Base-by-base conservation (phyloP, 2,888 invertebrate species). In the Ptilodon capucinus region DNA sequence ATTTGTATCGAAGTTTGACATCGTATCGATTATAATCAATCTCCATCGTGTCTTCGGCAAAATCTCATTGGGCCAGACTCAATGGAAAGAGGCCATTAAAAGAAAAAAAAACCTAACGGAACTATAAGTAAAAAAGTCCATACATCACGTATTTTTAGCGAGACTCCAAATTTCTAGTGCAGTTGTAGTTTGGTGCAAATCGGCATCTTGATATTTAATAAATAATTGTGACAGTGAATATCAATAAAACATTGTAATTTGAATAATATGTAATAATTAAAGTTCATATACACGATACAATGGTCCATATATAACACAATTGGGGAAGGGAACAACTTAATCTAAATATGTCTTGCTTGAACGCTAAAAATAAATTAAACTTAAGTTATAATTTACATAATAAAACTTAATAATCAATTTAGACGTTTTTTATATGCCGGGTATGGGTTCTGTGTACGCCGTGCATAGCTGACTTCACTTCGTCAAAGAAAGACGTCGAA, bases 401-500 rank as follows among this genome's bases (percentile, higher is more conserved):
- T 4, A 28, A n/a, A 4, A 21, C 21, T 21, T 6, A 21, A 21
- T 21, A 21, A 21, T 34, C 34, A 14, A 17, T 11, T 61, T 77
- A 86, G 6, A 91, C 84, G 54, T 91, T 90, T 39, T 79, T 76
- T 51, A 91, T 90, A 61, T 91, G 91, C 45, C 92, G 87, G 16
- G 93, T 94, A 68, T 94, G 94, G 48, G 93, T 93, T 51, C 94
- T 92, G 34, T 93, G 92, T 2, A 94, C 88, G 4, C 95, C 94
- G 48, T 92, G 92, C 68, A 94, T 94, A 0, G 95, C 95, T 1
- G 92, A 76, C 48, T 93, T 90, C 0, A 97, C 93, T 84, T 97
- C 97, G 48, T 94, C 94, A 17, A 95, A 84, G 79, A 97, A 97
- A 51, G 95, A 95, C 14, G 93, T 81, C 0, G 97, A 96, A 80